Base-by-base conservation (phyloP, 2,797 vertebrate species). In the Spheniscus humboldti region DNA sequence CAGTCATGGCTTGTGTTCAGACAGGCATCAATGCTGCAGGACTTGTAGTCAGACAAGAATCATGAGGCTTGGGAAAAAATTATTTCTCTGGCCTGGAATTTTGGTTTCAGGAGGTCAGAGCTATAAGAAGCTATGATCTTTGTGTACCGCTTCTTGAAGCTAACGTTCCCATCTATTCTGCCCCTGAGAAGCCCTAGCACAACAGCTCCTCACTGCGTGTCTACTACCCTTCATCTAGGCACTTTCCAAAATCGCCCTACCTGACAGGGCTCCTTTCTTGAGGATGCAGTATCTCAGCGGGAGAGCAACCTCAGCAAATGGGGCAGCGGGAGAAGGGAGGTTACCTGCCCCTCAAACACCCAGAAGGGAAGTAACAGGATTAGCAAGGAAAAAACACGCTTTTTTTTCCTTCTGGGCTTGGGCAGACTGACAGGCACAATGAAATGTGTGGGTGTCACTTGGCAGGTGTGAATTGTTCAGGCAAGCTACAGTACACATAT, bases 401-500 rank as follows among this genome's bases (percentile, higher is more conserved):
- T 78, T 43, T 57, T 57, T 67, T 43, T n/a, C 57, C 23, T 90
- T 90, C 83, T 84, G 76, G 55, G 71, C 79, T 82, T 43, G 64
- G 66, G 92, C 66, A 88, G 53, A 78, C 57, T 96, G 96, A 96
- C 94, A 94, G 82, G 79, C 87, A 94, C 85, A 90, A 85, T 74
- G 82, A 95, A 94, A 94, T 31, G 56, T 63, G 97, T 96, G 94
- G 95, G 94, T 94, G 95, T 91, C 77, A 43, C 59, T 94, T 96
- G 94, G 94, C 94, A 96, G 90, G 92, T 88, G 92, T 93, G 94
- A 97, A 94, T 94, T 2, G n/a, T 74, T 94, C 92, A 82, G 89
- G 84, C 91, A 92, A 95, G 87, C 92, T 95, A 76, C 92, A 57
- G 82, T 86, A 92, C 90, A 90, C 89, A 86, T 91, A 92, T 94